Base-by-base conservation (phyloP, 2,797 vertebrate species). In the Smutsia gigantea region DNA sequence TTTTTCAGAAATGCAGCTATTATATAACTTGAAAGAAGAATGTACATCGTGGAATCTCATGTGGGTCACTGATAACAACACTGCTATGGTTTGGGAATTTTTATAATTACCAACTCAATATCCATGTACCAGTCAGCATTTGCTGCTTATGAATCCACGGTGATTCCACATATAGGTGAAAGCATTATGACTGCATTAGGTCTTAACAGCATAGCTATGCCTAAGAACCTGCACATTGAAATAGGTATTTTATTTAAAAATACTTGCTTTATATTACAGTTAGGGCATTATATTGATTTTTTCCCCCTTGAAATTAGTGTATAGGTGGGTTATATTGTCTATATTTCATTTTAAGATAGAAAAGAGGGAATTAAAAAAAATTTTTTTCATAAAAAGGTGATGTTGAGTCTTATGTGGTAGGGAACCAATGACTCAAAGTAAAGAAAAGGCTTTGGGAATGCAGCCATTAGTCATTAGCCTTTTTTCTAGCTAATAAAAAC, bases 1-100 rank as follows among this genome's bases (percentile, higher is more conserved):
- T n/a, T 92, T 96, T 93, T 83, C 31, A 91, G 71, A 91, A 95
- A 93, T 12, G 21, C n/a, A 93, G 82, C n/a, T 59, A 72, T 23
- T 68, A 49, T 55, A 3, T 57, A 87, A 86, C 17, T 42, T 59
- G 31, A 77, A n/a, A 90, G 46, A 78, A 93, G 19, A 39, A 0
- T 74, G 37, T 64, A 77, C 53, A 57, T 61, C 71, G n/a, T 53
- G 19, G 72, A 85, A 89, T n/a, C 46, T 68, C 29, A 53, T 64
- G 31, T 57, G 25, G 37, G 83, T 85, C 42, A 78, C 42, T 64
- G 59, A 69, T 51, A 64, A 92, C 21, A 61, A 78, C 21, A 87
- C 15, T 18, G 27, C 39, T 68, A 6, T 7, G 49, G 53, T 86
- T 82, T 93, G 81, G 42, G 61, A 75, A 23, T 82, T 90, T 94